phyloP scores from a whole-genome alignment of 2,113 vertebrate genomes.

The Thymallus thymallus region DNA sequence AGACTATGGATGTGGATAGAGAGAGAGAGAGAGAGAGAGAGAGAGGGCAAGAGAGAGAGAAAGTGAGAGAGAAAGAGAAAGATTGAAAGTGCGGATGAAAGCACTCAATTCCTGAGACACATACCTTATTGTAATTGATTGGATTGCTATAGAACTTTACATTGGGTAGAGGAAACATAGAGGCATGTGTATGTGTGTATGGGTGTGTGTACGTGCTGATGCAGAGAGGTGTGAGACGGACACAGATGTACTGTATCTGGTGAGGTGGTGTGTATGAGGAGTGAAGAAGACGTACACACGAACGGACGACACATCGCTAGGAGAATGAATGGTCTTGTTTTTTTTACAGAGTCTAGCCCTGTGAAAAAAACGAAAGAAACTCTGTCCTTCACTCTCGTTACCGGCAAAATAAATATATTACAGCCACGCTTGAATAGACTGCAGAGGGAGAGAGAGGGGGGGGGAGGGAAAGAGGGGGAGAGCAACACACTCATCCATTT shows the following conservation, averaged over 20 bases:
- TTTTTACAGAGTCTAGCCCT: conserved; percentile 14
- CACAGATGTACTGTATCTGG: conserved; percentile 1
- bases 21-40: too few species aligned
- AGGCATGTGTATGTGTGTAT: too few species aligned
- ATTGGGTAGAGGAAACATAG: too few species aligned
- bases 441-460: conserved; percentile 4
- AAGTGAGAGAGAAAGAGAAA: too few species aligned
- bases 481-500: conserved; percentile 62
- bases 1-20: too few species aligned
- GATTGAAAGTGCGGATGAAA: too few species aligned
- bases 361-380: conserved; percentile 5
- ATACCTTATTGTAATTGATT: too few species aligned
- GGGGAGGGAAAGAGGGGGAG: conserved; percentile 3
- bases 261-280: neutral
- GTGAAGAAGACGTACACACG: neutral
- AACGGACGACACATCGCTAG: neutral
- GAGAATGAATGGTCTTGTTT: conserved; percentile 5
- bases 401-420: conserved; percentile 55
- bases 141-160: too few species aligned
- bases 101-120: too few species aligned
- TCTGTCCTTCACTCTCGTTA: conserved; percentile 42
- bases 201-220: neutral
- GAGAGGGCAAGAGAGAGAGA: too few species aligned
- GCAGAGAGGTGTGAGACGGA: conserved; percentile 9
- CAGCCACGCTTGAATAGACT: conserved; percentile 46